Base-by-base conservation (phyloP, 1,140 invertebrate species). In the Rhopalosiphum padi region DNA sequence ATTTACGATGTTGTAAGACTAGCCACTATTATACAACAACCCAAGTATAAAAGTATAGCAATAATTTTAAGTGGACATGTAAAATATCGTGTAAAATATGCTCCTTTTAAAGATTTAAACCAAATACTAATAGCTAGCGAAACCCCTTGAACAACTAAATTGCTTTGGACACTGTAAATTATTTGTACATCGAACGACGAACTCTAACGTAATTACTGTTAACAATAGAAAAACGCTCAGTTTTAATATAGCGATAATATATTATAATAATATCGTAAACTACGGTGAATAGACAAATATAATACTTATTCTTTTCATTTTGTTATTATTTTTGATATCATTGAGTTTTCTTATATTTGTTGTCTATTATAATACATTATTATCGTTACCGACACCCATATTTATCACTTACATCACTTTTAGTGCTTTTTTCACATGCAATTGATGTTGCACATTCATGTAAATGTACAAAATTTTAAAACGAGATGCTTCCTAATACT, bases 221-320 rank as follows among this genome's bases (percentile, higher is more conserved):
- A 89, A 89, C 88, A 89, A 89, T 89, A 89, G 88, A 7, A 37
- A 89, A 89, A 89, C 88, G 25, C 23, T 60, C 22, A 1, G 55
- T 41, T 37, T 37, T 37, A 48, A 87, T 23, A 51, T 18, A 68
- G 30, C 9, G 7, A 30, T 60, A n/a, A 68, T 68, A 68, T 6
- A 68, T 68, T 6, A 68, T 68, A 68, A 68, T 30, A n/a, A 68
- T 68, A 30, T 51, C 4, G 88, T 43, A n/a, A 35, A 68, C 37
- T 60, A 68, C 89, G 25, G 53, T 90, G 55, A 90, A 35, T 68
- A n/a, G 89, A 43, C 41, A 90, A 90, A 90, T 30, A 90, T 37
- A 68, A 68, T 90, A 35, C 3, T 48, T 18, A 22, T 37, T 51
- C 35, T 89, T 89, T 35, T 15, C 30, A 4, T 82, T 37, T 60